Conservation (phyloP, 2,888 invertebrate genomes). For the Hyles lineata region DNA sequence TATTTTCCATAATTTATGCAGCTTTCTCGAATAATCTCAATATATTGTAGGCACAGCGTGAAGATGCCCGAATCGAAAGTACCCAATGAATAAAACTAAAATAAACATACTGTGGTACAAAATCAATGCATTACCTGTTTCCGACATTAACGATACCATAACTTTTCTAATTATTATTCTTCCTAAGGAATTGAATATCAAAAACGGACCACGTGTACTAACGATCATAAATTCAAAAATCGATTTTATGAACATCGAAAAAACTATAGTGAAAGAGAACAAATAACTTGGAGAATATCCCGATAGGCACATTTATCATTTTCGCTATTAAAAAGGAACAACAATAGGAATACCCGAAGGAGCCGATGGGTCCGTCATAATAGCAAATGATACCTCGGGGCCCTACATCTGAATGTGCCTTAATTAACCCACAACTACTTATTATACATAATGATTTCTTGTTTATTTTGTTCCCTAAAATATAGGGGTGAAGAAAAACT, state of each 20-base stretch:
- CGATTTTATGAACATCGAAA: conserved; percentile 27
- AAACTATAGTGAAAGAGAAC: conserved; percentile 40
- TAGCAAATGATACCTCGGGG: conserved; percentile 82
- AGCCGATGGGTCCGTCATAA: conserved; percentile 79
- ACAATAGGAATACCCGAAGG: conserved; percentile 79
- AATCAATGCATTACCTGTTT: too few species aligned
- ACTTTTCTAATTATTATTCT: not conserved
- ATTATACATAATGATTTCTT: conserved; percentile 71
- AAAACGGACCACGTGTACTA: conserved; percentile 2
- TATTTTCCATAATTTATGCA: not conserved
- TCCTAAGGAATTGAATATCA: not conserved
- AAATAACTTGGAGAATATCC: conserved; percentile 64
- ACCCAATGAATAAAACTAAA: too few species aligned
- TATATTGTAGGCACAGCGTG: too few species aligned
- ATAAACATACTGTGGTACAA: too few species aligned
- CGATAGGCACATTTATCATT: conserved; percentile 81
- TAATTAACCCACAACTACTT: conserved; percentile 81
- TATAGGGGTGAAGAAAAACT: conserved; percentile 41
- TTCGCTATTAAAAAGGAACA: conserved; percentile 79
- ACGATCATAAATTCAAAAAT: conserved; percentile 27
- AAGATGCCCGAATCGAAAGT: too few species aligned
- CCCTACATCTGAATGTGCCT: conserved; percentile 74
- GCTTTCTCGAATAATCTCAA: too few species aligned
- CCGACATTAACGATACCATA: not conserved
- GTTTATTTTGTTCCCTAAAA: conserved; percentile 55